A percentile compares a stretch with the other conserved stretches of the same genome.
phyloP scores from a whole-genome alignment of 2,888 invertebrate genomes.

The Encarsia formosa region DNA sequence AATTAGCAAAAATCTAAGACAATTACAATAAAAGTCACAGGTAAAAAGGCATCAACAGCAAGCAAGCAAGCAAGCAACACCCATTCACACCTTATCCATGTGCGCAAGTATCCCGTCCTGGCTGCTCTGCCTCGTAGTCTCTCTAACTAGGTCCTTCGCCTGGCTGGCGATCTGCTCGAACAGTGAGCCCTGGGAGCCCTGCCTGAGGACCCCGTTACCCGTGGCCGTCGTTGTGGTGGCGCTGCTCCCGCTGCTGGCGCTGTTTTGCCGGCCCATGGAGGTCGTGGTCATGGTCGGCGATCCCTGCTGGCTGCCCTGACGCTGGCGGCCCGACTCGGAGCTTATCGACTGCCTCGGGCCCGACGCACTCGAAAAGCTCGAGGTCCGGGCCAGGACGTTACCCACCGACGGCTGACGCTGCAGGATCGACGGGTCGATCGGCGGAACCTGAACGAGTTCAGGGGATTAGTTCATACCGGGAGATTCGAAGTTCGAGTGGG shows the following conservation, averaged over 20 bases:
- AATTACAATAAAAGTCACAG: no score
- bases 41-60: no score
- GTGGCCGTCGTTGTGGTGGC: conserved; percentile 12
- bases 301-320: conserved; percentile 31
- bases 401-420: conserved; percentile 61
- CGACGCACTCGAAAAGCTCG: conserved; percentile 52
- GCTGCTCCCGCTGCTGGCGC: conserved; percentile 31
- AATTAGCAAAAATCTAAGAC: no score
- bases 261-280: conserved; percentile 34
- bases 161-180: conserved; percentile 85
- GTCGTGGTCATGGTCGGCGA: conserved; percentile 27
- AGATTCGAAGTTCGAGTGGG: no score
- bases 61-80: no score
- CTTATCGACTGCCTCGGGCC: conserved; percentile 36
- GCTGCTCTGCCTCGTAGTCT: conserved; percentile 83
- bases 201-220: conserved; percentile 52
- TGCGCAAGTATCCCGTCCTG: conserved; percentile 85
- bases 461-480: no score
- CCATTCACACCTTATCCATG: conserved; percentile 73
- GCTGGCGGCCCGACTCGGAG: conserved; percentile 30
- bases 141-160: conserved; percentile 83
- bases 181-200: conserved; percentile 78
- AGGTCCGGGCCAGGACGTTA: conserved; percentile 61
- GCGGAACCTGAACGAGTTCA: conserved; percentile 56
- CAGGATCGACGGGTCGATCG: conserved; percentile 54